Evolutionary conservation across 2,797 vertebrate genomes (phyloP), one percentile per base, ranked within the genome.

Genomic region (Echeneis naucrates): DNA sequence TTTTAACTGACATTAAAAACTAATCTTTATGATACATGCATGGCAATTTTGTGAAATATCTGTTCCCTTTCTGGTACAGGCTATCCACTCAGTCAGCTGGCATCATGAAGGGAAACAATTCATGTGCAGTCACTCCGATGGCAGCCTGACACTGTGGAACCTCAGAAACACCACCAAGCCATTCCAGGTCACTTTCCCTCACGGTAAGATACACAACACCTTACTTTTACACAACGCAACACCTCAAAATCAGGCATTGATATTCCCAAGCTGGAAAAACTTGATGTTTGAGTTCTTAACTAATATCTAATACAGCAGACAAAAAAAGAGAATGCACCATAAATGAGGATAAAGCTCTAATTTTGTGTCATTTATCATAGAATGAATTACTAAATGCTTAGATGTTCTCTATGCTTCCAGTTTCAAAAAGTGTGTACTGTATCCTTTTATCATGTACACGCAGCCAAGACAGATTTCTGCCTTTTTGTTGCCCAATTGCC

Each of bases 121-220:
- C 89, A 98, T 99, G 97, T 99, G 98, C 91, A 99, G 98, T 86
- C 98, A 99, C 92, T 99, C 98, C 21, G 98, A 99, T 65, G 98
- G 98, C 84, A 99, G 98, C 88, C 92, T 99, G 88, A 97, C 96
- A 9, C 88, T 98, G 61, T 99, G 98, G 98, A 99, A 97, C 87
- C 89, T 97, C 88, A 96, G 96, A 90, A 99, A 95, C 89, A 97
- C 97, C 77, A 94, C 94, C 91, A 97, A 96, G 77, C 98, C 98
- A 69, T 96, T 98, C 93, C 97, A 99, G 93, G 94, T 98, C 89
- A 97, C 96, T 83, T 94, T 98, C 87, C 98, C 98, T 86, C 98
- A 99, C 12, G 97, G 98, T 99, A 93, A 97, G 95, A 81, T 10
- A 27, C 63, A 27, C 71, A 75, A 35, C 26, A 16, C 59, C 76